Conservation (phyloP, 1,140 invertebrate genomes). For the Pseudomyrmex dendroicus region DNA sequence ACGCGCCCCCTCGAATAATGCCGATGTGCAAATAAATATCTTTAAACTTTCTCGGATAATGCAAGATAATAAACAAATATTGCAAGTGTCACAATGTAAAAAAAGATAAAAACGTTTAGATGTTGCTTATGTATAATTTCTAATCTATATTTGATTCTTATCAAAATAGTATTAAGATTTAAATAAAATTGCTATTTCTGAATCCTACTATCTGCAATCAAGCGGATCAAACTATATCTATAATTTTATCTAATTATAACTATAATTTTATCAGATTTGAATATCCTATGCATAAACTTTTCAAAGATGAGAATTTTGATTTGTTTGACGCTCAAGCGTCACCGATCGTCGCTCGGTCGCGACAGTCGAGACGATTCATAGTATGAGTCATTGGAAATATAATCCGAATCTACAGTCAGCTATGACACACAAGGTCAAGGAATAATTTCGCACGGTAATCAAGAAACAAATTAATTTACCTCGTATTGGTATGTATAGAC, state of each 20-base stretch:
- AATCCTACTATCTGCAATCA: too few relatives aligned
- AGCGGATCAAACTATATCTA: background rate
- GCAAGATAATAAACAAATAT: background rate
- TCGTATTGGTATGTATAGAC: constrained; percentile 15
- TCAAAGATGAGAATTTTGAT: constrained; percentile 21
- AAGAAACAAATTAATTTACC: constrained; percentile 75
- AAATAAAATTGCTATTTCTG: constrained; percentile 1
- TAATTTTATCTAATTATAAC: background rate
- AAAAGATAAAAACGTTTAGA: background rate
- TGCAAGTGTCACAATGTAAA: background rate
- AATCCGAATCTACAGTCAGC: constrained; percentile 67
- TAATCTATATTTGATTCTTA: too few relatives aligned
- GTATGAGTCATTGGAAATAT: constrained; percentile 71
- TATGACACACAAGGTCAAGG: constrained; percentile 77
- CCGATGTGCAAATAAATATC: constrained; percentile 21
- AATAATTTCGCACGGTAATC: constrained; percentile 69
- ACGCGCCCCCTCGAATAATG: background rate
- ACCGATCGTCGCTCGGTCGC: background rate
- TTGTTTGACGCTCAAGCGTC: background rate
- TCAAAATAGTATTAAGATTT: background rate
- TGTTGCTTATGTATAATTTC: background rate
- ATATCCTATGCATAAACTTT: background rate
- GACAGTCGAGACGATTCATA: constrained; percentile 47
- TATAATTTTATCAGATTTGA: background rate
- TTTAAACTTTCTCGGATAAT: constrained; percentile 8